Evolutionary conservation across 2,113 vertebrate genomes (phyloP).

Genomic region (Micronisus gabar): DNA sequence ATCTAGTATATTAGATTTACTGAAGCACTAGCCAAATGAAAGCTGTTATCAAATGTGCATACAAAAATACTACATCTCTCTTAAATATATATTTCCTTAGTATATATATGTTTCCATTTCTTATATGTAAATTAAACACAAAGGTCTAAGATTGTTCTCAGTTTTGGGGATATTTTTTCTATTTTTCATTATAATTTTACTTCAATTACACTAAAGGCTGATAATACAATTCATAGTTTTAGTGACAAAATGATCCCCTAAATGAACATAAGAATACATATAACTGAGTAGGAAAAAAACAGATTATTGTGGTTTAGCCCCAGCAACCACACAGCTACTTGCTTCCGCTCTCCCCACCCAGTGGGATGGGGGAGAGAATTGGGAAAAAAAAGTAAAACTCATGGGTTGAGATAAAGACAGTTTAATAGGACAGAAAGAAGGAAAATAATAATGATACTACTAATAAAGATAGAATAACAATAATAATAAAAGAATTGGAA

Average conservation of each 20-base stretch:
- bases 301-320: not conserved
- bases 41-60: not conserved
- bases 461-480: too few relatives aligned
- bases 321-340: too few relatives aligned
- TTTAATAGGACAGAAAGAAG: too few relatives aligned
- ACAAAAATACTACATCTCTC: not conserved
- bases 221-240: not conserved
- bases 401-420: too few relatives aligned
- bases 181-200: not conserved
- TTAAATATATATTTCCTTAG: not conserved
- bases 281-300: not conserved
- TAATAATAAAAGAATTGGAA: too few relatives aligned
- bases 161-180: not conserved
- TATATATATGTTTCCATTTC: not conserved
- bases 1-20: not conserved
- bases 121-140: not conserved
- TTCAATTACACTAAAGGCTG: not conserved
- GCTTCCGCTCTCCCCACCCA: too few relatives aligned
- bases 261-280: not conserved
- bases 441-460: too few relatives aligned
- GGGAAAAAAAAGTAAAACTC: too few relatives aligned
- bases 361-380: too few relatives aligned
- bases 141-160: not conserved
- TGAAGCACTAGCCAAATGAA: not conserved
- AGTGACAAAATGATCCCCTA: not conserved